Conservation (phyloP, 2,113 vertebrate species). For the Syngnathus typhle region DNA sequence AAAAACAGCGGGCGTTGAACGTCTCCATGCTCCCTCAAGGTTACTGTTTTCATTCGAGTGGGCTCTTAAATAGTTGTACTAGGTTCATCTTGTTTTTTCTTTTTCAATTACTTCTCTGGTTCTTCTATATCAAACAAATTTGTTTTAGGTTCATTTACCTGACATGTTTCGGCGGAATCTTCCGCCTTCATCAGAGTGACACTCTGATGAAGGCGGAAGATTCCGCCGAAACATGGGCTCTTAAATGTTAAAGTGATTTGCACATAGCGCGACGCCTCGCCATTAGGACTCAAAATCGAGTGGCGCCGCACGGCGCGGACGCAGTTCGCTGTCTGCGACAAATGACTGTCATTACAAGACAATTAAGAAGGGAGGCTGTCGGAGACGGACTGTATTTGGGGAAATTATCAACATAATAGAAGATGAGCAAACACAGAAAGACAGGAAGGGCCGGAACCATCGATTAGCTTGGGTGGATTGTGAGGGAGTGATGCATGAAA, state of each 20-base stretch:
- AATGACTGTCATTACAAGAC: not conserved
- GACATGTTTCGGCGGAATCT: too few species aligned
- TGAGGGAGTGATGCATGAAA: not conserved
- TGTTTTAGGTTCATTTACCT: too few species aligned
- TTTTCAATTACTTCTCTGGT: too few species aligned
- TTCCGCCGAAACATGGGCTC: too few species aligned
- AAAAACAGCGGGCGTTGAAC: not conserved
- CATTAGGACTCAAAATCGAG: not conserved
- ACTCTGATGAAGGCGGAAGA: too few species aligned
- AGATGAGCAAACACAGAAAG: not conserved
- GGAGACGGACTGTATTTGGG: not conserved
- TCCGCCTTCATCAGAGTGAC: too few species aligned
- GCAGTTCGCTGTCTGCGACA: not conserved
- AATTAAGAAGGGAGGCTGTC: not conserved
- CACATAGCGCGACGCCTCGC: slow-evolving; percentile 1
- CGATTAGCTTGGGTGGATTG: not conserved
- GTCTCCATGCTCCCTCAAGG: slow-evolving; percentile 8
- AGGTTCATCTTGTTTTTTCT: too few species aligned
- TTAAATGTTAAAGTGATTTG: not conserved
- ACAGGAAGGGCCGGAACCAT: not conserved
- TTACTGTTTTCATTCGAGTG: not conserved
- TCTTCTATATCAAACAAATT: too few species aligned
- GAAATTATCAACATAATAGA: not conserved
- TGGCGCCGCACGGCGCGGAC: not conserved
- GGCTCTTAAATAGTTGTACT: slow-evolving; percentile 1